Base-by-base conservation (phyloP, 2,113 vertebrate species). In the Tricholaema leucomelas region DNA sequence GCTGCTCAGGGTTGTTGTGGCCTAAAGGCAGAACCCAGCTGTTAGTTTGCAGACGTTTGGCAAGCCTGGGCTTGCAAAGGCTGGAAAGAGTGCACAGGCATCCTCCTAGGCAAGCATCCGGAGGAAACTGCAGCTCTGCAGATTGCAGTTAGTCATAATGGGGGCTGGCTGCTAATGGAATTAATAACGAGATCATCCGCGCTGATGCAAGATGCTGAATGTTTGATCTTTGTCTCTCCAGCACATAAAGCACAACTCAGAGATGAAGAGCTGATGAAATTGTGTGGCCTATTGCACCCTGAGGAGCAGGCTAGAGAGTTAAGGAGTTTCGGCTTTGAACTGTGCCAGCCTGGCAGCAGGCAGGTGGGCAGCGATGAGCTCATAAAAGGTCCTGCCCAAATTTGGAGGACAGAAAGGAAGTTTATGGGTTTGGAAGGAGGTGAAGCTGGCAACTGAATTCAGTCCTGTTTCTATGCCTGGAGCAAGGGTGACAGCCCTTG, bases 51-150 rank as follows among this genome's bases (percentile, higher is more conserved):
- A 76, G 35, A 33, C 14, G 4, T 19, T 15, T n/a, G 75, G 25
- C 81, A 91, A 91, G 71, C 3, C 40, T 87, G 65, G 56, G n/a
- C 69, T 88, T 86, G 90, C 8, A 78, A 81, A 54, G 48, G n/a
- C 44, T 69, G 3, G n/a, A 67, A 60, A 31, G 52, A 18, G 20
- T 2, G 1, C 36, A 17, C 28, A 24, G 8, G 5, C 60, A 28
- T 44, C 35, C 20, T 60, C 23, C 35, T 25, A 23, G 38, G 70
- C 20, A n/a, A 36, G 56, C 52, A 30, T 15, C 52, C 5, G 1
- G 33, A 17, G 82, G 80, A 81, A 74, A 54, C 21, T 35, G 73
- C 80, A 52, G 31, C 6, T 27, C 2, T 20, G 9, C 27, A 35
- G 38, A 15, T 12, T 50, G 69, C 67, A 80, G 33, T 10, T 69